Evolutionary conservation across 1,140 invertebrate species (phyloP).

Genomic region (Drosophila parabipectinata): DNA sequence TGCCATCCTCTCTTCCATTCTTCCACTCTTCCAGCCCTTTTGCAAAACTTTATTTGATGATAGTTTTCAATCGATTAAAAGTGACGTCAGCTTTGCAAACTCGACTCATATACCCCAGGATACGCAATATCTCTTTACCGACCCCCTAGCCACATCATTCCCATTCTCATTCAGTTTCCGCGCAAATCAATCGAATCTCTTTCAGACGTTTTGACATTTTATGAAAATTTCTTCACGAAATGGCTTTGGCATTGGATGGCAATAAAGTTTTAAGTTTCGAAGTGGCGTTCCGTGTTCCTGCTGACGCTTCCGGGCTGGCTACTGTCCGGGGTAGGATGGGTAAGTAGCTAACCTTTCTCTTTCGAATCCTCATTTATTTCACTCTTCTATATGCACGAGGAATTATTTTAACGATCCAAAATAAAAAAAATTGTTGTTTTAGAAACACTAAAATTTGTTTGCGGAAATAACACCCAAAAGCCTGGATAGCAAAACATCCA

Average conservation of each 20-base stretch:
- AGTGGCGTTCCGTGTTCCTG: constrained; percentile 8
- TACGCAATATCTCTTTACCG: neutral
- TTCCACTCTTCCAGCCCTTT: neutral
- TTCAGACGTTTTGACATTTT: constrained; percentile 23
- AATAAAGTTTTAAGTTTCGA: constrained; percentile 37
- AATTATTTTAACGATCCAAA: neutral
- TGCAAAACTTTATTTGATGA: neutral
- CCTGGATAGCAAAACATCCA: too few species aligned
- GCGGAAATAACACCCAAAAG: too few species aligned
- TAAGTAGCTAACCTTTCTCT: neutral
- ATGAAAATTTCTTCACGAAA: constrained; percentile 14
- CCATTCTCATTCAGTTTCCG: neutral
- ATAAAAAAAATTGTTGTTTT: neutral
- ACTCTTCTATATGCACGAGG: neutral
- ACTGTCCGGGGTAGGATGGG: neutral
- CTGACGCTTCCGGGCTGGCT: neutral
- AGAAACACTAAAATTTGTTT: too few species aligned
- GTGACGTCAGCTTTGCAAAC: neutral
- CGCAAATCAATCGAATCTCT: constrained; percentile 4
- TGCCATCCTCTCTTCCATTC: neutral
- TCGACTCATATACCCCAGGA: neutral
- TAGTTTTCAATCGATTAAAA: constrained; percentile 1
- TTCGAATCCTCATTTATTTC: neutral
- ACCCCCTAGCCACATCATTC: neutral
- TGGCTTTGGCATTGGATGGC: constrained; percentile 12